Base-by-base conservation (phyloP, 2,113 vertebrate species). In the Pomatostomus ruficeps region DNA sequence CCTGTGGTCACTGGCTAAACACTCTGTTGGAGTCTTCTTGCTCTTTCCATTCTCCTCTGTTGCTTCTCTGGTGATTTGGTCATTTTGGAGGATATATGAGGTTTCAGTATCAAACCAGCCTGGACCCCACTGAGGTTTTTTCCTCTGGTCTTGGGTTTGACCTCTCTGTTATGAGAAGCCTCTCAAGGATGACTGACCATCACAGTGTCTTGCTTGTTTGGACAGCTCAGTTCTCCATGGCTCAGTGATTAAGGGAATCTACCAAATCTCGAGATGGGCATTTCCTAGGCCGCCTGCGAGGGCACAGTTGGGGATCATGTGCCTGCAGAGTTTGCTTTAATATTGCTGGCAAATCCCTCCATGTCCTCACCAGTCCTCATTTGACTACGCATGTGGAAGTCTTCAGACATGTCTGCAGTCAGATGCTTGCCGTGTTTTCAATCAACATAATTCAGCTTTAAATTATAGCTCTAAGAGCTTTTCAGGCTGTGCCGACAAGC, bases 371-470 rank as follows among this genome's bases (percentile, higher is more conserved):
- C 79, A 94, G 62, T 93, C 70, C 42, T 91, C 24, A 0, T 89
- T 95, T 96, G 75, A 55, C 67, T 89, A 62, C 0, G n/a, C 87
- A 91, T 88, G 80, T 96, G 92, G 82, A 96, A 94, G 74, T 93
- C 94, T 91, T 94, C 91, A 96, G 89, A 87, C 73, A 42, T 86
- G 84, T 82, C 88, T 95, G 91, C 57, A 96, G 84, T 91, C 46
- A 4, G 78, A 91, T 93, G 90, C 78, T 96, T 77, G 75, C 66
- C 42, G 0, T 96, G 79, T 97, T 96, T 95, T 95, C 91, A 95
- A 75, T 96, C 91, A 93, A 87, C 83, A 91, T 36, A 6, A 83
- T 85, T 85, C 81, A 77, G 73, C 89, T 96, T 94, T 87, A 91
- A 96, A 95, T 96, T 95, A 94, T 54, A 95, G 62, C 70, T 85